These are phyloP conservation scores for Erithacus rubecula DNA, from an alignment of 2,797 vertebrate species.

Conservation along the genomic window DNA sequence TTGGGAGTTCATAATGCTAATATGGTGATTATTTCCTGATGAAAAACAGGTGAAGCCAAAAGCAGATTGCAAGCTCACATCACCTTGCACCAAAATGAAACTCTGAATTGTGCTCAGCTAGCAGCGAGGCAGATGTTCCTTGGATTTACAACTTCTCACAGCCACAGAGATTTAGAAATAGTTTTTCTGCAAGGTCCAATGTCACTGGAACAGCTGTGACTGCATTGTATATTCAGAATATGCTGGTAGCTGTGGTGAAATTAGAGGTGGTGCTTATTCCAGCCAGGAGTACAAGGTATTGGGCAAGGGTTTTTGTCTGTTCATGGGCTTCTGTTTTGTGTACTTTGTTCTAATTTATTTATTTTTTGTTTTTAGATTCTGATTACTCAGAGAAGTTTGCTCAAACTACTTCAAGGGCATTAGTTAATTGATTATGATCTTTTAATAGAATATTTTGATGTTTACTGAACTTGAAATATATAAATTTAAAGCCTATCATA, in stretches of 20 bases:
- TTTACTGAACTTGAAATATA: background rate
- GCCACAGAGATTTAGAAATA: background rate
- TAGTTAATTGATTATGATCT: background rate
- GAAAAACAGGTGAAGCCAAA: constrained; percentile 27
- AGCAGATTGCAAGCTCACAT: background rate
- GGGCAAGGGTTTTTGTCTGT: background rate
- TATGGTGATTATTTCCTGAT: constrained; percentile 19
- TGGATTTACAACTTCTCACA: constrained; percentile 16
- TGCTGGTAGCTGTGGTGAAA: background rate
- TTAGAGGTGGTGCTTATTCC: background rate
- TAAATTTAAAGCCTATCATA: background rate
- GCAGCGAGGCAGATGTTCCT: constrained; percentile 16
- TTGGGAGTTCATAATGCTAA: background rate
- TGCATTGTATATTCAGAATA: background rate
- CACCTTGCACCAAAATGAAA: constrained; percentile 19
- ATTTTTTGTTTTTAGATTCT: background rate
- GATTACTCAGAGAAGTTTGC: background rate
- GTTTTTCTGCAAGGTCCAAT: background rate
- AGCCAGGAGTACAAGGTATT: background rate
- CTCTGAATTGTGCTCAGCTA: background rate
- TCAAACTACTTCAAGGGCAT: background rate
- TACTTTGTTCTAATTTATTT: background rate
- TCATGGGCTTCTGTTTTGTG: background rate
- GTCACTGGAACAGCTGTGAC: background rate
- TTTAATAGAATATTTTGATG: background rate